Percentiles rank a stretch among this genome's conserved stretches.
Conservation (phyloP, 2,797 vertebrate genomes). For the Coendou prehensilis region DNA sequence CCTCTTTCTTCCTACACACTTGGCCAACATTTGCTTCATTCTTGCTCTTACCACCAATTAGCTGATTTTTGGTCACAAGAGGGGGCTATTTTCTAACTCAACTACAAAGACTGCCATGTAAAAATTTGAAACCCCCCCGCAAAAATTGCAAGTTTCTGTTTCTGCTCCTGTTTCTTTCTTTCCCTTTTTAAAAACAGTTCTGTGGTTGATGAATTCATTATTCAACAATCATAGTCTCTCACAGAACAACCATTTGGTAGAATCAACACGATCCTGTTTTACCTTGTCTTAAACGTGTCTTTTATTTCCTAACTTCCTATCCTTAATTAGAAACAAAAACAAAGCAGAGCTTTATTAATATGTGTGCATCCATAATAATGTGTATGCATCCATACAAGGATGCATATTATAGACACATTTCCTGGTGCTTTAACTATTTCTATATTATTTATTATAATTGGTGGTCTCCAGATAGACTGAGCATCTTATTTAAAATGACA, state of each 20-base stretch:
- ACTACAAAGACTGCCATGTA: background rate
- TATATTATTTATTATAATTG: background rate
- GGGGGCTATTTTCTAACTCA: conserved; percentile 86
- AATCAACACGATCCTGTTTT: background rate
- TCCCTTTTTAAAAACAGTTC: background rate
- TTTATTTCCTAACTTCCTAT: background rate
- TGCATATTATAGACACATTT: background rate
- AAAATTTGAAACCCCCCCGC: background rate
- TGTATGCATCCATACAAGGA: background rate
- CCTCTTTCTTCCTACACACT: background rate
- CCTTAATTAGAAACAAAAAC: conserved; percentile 18
- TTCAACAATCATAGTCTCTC: background rate
- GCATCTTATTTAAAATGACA: conserved; percentile 3
- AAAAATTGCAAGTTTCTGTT: background rate
- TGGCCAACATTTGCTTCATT: background rate
- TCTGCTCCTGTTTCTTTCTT: background rate
- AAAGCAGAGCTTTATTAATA: background rate
- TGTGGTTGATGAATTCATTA: background rate
- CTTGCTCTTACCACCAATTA: background rate
- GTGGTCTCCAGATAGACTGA: background rate
- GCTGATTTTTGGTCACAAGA: conserved; percentile 85
- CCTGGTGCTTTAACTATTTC: background rate
- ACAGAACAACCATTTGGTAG: conserved; percentile 43
- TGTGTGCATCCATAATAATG: background rate
- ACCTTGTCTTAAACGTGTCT: background rate